Evolutionary conservation across 2,797 vertebrate species (phyloP).

Genomic region (Poeciliopsis gracilis): DNA sequence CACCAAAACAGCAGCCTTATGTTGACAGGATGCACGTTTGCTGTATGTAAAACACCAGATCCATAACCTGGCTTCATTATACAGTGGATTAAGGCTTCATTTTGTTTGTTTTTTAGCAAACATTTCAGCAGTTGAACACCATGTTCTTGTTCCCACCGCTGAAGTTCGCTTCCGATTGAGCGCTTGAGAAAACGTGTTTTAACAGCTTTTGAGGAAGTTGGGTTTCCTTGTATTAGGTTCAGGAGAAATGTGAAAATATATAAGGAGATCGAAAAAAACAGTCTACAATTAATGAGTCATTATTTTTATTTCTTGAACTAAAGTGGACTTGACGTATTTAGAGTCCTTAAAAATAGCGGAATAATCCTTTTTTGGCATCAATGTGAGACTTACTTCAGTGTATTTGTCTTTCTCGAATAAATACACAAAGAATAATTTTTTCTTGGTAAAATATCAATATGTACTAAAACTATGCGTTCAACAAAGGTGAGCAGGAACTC

Average conservation of each 20-base stretch:
- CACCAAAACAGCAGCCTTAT: not conserved
- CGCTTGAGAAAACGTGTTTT: not conserved
- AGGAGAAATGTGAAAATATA: not conserved
- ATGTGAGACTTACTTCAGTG: not conserved
- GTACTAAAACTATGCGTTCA: not conserved
- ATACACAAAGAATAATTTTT: too few species aligned
- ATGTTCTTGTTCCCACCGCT: not conserved
- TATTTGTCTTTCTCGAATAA: not conserved
- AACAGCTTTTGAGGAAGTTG: not conserved
- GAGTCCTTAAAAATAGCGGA: not conserved
- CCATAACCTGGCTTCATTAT: not conserved
- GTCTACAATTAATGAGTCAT: not conserved
- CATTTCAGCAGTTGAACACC: slow-evolving; percentile 13
- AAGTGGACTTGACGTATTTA: not conserved
- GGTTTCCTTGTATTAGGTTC: not conserved
- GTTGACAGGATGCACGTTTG: not conserved
- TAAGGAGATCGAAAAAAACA: not conserved
- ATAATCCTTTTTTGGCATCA: not conserved
- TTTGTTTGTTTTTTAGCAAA: not conserved
- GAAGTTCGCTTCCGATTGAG: slow-evolving; percentile 1
- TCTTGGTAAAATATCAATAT: not conserved
- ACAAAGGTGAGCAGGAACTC: not conserved
- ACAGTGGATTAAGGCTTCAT: not conserved
- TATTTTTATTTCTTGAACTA: not conserved
- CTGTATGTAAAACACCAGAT: not conserved